Evolutionary conservation across 2,113 vertebrate genomes (phyloP).

Genomic region (Ardeotis arabs): DNA sequence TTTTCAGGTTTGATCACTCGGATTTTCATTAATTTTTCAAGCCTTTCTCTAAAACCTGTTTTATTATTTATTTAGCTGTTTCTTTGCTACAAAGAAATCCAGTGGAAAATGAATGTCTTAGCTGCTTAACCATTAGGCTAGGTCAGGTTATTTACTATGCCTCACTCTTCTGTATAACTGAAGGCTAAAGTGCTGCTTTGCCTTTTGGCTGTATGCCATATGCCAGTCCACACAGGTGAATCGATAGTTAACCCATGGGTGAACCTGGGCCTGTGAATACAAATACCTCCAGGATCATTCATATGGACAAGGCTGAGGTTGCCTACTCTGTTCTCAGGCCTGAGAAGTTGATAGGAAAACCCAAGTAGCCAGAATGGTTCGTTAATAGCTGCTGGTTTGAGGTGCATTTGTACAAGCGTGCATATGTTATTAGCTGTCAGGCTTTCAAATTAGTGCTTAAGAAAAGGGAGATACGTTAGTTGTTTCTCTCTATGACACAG

Average conservation of each 20-base stretch:
- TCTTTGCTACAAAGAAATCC: constrained; percentile 40
- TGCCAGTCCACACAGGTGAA: neutral
- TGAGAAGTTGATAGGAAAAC: neutral
- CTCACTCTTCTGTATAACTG: neutral
- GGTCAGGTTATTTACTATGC: neutral
- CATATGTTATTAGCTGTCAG: neutral
- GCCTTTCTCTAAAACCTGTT: constrained; percentile 55
- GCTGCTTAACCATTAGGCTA: neutral
- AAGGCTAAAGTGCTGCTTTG: neutral
- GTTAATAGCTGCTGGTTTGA: neutral
- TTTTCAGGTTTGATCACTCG: constrained; percentile 42
- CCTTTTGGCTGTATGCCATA: neutral
- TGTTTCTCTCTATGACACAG: neutral
- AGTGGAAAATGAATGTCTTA: neutral
- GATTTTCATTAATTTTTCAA: constrained; percentile 69
- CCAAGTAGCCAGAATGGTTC: neutral
- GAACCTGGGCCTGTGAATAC: neutral
- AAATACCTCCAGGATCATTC: neutral
- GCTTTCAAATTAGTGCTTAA: neutral
- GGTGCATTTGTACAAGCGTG: neutral
- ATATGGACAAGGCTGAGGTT: neutral
- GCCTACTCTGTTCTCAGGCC: neutral
- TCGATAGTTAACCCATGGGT: neutral
- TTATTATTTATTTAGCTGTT: constrained; percentile 68
- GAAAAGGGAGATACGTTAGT: neutral